Evolutionary conservation across 2,113 vertebrate species (phyloP), one percentile per base, ranked within the genome.

Genomic region (Rhinolophus ferrumequinum): DNA sequence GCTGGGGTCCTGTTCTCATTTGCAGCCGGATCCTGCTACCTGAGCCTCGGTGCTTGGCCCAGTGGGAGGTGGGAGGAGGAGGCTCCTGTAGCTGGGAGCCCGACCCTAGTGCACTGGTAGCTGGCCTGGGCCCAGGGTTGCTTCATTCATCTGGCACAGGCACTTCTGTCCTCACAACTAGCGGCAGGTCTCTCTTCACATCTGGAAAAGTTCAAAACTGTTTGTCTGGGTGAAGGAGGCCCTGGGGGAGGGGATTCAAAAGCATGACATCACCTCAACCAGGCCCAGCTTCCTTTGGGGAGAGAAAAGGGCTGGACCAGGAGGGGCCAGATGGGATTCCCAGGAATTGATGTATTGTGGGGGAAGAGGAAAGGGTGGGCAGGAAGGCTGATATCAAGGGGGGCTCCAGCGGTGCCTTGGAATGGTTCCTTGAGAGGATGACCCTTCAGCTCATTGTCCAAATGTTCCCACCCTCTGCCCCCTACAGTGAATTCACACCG

Each of bases 121-220:
- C 90, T 91, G 96, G 96, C 91, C 35, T 7, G 16, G 21, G 52
- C 62, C 80, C 87, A 52, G 73, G 33, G 79, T 88, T 87, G 96
- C 96, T 84, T 96, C 89, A 54, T 15, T 93, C 24, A 75, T 86
- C 95, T 94, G 96, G 92, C 93, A 67, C 83, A 88, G 64, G 22
- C 77, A 62, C 75, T 86, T 93, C 81, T 73, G 52, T 60, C 62
- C 90, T 95, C 50, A 70, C 73, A 86, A 86, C 86, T 2, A 84
- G 47, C 79, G 88, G 90, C 38, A 70, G 94, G 96, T 97, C 96
- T 87, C 75, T 35, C 0, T 75, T 58, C 86, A 96, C 98, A 98
- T 98, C 98, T 98, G 98, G 97, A 98, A 91, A 38, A 95, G 96
- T 89, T 98, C 96, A 97, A 3, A 97, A 97, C 89, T 95, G 77